Percentiles rank a stretch among this genome's conserved stretches.
These are phyloP conservation scores for Ceuthmochares aereus DNA, from an alignment of 2,113 vertebrate species.

Conservation along the genomic window DNA sequence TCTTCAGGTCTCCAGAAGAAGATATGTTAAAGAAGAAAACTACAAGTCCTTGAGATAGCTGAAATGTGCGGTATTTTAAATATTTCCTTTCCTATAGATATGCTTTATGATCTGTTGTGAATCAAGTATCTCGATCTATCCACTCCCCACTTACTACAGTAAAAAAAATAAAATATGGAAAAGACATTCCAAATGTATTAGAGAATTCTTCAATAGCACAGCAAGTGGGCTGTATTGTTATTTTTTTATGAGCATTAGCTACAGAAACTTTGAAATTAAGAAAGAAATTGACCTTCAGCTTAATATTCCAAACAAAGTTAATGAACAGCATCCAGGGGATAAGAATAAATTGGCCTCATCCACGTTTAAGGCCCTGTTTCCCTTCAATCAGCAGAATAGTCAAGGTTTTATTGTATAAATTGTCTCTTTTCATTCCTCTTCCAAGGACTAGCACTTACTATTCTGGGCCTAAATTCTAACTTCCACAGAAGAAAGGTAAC, in stretches of 20 bases:
- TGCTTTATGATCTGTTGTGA: background rate
- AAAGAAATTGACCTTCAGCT: background rate
- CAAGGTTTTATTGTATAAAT: background rate
- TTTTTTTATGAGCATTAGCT: background rate
- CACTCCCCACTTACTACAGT: background rate
- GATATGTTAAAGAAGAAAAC: background rate
- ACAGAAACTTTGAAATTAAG: background rate
- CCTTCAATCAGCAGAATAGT: background rate
- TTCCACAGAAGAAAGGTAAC: background rate
- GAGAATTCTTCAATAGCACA: background rate
- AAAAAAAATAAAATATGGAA: background rate
- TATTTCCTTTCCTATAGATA: background rate
- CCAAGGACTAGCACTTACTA: background rate
- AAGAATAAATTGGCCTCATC: background rate
- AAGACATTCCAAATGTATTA: background rate
- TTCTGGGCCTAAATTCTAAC: background rate
- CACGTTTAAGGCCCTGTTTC: background rate
- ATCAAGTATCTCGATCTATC: background rate
- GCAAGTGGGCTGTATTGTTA: background rate
- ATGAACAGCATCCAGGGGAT: background rate
- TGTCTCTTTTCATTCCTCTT: background rate
- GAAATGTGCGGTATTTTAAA: background rate
- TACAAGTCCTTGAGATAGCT: background rate
- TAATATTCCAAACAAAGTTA: background rate
- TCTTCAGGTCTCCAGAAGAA: background rate